These are phyloP conservation scores for Acanthosepion lycidas DNA, from an alignment of 2,888 invertebrate species.

Conservation along the genomic window DNA sequence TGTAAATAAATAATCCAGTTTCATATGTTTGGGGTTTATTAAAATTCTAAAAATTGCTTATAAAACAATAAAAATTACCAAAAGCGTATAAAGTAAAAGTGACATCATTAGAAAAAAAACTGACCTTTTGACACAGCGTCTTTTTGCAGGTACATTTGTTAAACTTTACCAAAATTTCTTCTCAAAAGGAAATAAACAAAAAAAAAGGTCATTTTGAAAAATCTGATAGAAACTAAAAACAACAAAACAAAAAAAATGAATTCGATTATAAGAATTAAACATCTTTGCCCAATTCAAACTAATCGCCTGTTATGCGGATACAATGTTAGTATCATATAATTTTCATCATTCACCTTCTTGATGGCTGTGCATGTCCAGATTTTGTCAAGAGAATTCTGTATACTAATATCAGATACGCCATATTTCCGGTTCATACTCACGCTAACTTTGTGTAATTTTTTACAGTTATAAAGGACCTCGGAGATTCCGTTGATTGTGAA, in stretches of 20 bases:
- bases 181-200: neutral
- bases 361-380: constrained; percentile 35
- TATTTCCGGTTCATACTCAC: neutral
- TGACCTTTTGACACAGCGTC: too few species aligned
- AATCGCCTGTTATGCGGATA: neutral
- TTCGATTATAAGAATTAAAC: neutral
- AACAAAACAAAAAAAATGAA: neutral
- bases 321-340: neutral
- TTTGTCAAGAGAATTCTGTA: neutral
- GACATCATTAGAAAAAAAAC: too few species aligned
- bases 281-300: neutral
- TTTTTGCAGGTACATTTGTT: too few species aligned
- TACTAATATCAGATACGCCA: constrained; percentile 50
- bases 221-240: too few species aligned
- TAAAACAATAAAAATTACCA: too few species aligned
- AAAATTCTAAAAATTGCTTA: too few species aligned
- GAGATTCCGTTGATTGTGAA: constrained; percentile 40
- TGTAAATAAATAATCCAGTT: too few species aligned
- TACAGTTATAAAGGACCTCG: constrained; percentile 17
- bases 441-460: neutral
- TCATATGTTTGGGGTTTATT: too few species aligned
- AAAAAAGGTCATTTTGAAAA: neutral
- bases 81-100: too few species aligned
- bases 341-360: neutral
- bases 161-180: neutral